Evolutionary conservation across 92 coral and sea anemone species (phyloP), one percentile per base, ranked within the genome.

Genomic region (Palythoa heliodiscus): DNA sequence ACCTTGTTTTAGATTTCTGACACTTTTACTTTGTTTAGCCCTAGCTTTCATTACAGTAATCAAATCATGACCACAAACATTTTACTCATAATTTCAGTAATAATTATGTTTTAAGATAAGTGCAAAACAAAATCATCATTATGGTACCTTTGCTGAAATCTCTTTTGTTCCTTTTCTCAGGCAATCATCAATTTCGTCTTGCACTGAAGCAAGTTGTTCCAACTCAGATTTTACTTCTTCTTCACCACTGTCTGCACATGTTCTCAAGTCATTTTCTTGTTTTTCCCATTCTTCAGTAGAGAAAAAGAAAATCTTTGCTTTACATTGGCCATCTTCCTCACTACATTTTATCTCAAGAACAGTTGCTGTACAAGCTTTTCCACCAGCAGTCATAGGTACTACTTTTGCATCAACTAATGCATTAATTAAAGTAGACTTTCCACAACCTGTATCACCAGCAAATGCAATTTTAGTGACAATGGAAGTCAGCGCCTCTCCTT

Each of bases 361-460:
- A 24, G 79, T 52, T 75, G 79, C 52, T 37, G 79, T 75, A 58
- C 79, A 75, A 6, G 19, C 79, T 75, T 52, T 52, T 17, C 79
- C 79, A 7, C 64, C 63, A 16, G 58, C 79, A 50, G 38, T 52
- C 58, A 52, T 75, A 22, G 79, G 79, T 64, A 75, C 25, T 58
- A 75, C 79, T 24, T 75, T 75, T 75, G 40, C 38, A 7, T 75
- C 52, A 3, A 75, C 60, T 47, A 75, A n/a, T 17, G 79, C 79
- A 52, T 75, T 74, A 37, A 74, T 74, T 52, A 75, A 29, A 4
- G 79, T 75, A 7, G 79, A 75, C 38, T 75, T 75, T 3, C 79
- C 79, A 52, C 79, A 52, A 1, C 79, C 79, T 13, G 50, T 75
- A 5, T 75, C 79, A 2, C 79, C 79, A 43, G 79, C 78, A n/a